Evolutionary conservation across 2,797 vertebrate species (phyloP).

Genomic region (Thamnophis elegans): DNA sequence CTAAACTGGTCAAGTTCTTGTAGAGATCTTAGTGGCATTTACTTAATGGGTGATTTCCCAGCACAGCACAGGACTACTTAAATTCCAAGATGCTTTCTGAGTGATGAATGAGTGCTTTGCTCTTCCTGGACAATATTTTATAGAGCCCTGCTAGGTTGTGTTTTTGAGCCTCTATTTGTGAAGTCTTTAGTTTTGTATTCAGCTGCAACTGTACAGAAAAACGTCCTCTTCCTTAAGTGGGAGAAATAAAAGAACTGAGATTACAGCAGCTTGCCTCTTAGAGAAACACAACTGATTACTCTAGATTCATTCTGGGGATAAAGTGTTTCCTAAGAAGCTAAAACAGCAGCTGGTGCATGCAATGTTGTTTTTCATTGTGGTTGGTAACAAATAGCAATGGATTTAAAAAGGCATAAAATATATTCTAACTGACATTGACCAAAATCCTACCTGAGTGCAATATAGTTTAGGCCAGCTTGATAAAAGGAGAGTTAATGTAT

Average conservation of each 20-base stretch:
- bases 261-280: not conserved
- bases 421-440: slow-evolving; percentile 37
- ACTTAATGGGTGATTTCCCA: not conserved
- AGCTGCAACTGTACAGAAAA: not conserved
- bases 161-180: not conserved
- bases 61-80: not conserved
- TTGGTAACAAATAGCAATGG: slow-evolving; percentile 16
- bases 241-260: not conserved
- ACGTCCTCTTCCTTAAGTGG: not conserved
- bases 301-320: not conserved
- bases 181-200: not conserved
- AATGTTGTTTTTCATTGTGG: slow-evolving; percentile 43
- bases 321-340: slow-evolving; percentile 41
- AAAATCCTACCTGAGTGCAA: slow-evolving; percentile 33
- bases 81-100: not conserved
- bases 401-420: slow-evolving; percentile 40
- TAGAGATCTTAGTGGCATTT: not conserved
- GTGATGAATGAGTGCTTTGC: not conserved
- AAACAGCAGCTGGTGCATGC: slow-evolving; percentile 28
- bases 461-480: slow-evolving; percentile 37
- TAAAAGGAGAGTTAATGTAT: slow-evolving; percentile 28
- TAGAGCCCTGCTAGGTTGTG: not conserved
- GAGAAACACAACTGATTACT: not conserved
- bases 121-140: not conserved
- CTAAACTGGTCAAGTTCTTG: not conserved